Conservation (phyloP, 2,888 invertebrate species). For the Anthrax anthrax region DNA sequence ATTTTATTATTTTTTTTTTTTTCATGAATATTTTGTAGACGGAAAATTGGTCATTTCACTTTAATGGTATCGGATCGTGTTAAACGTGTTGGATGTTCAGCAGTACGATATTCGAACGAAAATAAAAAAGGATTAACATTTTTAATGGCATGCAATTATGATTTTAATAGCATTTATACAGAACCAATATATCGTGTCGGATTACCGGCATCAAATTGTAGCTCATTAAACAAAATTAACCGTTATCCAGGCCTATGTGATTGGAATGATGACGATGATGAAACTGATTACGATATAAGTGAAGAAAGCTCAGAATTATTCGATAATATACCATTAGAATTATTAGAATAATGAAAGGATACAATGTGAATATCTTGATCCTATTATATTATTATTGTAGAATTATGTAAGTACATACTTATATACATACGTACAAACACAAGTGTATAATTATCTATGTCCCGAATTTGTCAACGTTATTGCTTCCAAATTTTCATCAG, state of each 20-base stretch:
- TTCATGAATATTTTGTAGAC: slow-evolving; percentile 15
- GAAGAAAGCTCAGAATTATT: slow-evolving; percentile 21
- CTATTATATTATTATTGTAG: no score
- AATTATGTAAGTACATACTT: no score
- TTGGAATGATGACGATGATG: slow-evolving; percentile 21
- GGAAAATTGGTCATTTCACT: slow-evolving; percentile 30
- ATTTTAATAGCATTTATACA: slow-evolving; percentile 25
- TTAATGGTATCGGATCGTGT: slow-evolving; percentile 26
- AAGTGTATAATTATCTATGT: no score
- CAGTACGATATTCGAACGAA: slow-evolving; percentile 19
- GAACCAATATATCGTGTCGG: slow-evolving; percentile 25
- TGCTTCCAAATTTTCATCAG: no score
- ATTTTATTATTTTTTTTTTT: not conserved
- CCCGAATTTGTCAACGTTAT: no score
- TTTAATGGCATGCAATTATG: slow-evolving; percentile 30
- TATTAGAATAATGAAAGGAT: no score
- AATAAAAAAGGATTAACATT: slow-evolving; percentile 15
- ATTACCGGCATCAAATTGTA: slow-evolving; percentile 23
- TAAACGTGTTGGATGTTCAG: slow-evolving; percentile 29
- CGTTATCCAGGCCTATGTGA: slow-evolving; percentile 25
- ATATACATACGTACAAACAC: no score
- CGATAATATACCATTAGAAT: no score
- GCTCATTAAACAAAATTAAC: slow-evolving; percentile 16
- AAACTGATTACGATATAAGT: slow-evolving; percentile 18
- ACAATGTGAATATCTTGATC: no score